These are phyloP conservation scores for Globodera rostochiensis DNA, from an alignment of 1,140 invertebrate species.

Conservation along the genomic window DNA sequence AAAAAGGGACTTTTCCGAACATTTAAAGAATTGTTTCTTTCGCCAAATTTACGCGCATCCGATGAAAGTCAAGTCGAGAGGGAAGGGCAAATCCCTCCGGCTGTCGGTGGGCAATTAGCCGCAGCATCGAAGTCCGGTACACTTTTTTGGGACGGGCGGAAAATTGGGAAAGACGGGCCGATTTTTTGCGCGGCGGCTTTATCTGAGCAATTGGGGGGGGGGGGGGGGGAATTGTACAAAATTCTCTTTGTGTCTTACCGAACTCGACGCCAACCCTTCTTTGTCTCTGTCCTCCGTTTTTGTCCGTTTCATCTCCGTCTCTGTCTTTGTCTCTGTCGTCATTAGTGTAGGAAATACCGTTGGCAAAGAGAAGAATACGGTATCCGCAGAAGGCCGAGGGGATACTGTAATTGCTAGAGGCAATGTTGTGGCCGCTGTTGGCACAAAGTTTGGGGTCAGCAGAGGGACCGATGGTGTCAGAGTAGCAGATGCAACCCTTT, in stretches of 20 bases:
- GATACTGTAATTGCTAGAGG: not conserved
- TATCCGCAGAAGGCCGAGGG: not conserved
- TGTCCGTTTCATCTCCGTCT: not conserved
- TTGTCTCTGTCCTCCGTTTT: not conserved
- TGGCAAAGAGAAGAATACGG: not conserved
- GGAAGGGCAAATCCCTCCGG: slow-evolving; percentile 3
- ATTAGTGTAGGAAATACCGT: too few relatives aligned
- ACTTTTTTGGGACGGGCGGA: not conserved
- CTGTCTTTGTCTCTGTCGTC: not conserved
- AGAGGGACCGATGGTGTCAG: too few relatives aligned
- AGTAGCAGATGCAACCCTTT: not conserved
- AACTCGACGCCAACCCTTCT: not conserved
- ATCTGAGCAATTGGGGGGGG: not conserved
- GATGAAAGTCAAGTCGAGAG: not conserved
- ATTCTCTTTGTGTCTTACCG: too few relatives aligned
- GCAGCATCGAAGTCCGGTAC: not conserved
- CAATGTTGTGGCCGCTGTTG: too few relatives aligned
- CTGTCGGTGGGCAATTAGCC: not conserved
- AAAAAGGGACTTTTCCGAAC: not conserved
- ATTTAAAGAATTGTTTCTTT: not conserved
- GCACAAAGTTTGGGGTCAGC: not conserved
- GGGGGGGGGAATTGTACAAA: too few relatives aligned
- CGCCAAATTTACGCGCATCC: not conserved
- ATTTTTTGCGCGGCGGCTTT: not conserved
- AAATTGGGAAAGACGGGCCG: not conserved